Evolutionary conservation across 2,888 invertebrate species (phyloP), one percentile per base, ranked within the genome.

Genomic region (Lasioglossum malachurum): DNA sequence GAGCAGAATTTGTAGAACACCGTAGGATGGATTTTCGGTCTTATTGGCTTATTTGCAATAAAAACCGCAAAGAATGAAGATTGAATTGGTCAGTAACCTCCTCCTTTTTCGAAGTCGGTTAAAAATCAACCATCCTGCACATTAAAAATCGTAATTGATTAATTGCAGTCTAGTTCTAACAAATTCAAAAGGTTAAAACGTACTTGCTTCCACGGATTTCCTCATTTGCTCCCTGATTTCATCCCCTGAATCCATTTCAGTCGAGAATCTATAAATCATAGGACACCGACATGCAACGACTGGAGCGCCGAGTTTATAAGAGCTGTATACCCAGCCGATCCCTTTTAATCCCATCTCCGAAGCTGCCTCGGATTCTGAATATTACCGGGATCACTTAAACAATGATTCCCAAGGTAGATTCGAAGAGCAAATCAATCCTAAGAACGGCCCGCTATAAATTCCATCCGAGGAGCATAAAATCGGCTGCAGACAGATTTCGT

Each of bases 291-390:
- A 5, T 35, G 35, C 23, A 49, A 23, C 35, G 74, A 23, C 35
- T 23, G 49, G 14, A 23, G 31, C 12, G 35, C 12, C 12, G 49
- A 19, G 49, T 35, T 74, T 74, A 49, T 31, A 16, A 74, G 74
- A 35, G 35, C 46, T 74, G 49, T 35, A 19, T 49, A 49, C 23
- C 49, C 49, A 12, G 35, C 23, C 49, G 35, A 74, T 74, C 35
- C 49, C 23, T 49, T 27, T 49, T 74, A 74, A 74, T 74, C 74
- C 35, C 31, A 35, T 74, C 74, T n/a, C 10, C 74, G 35, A 74
- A 35, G 74, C 49, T 35, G 49, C 23, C 35, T 49, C 23, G 49
- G 35, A 35, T 23, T 49, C 44, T 49, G 49, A 49, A 49, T 74
- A 74, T 74, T 74, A 49, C 35, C 5, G 4, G 23, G 35, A 49